These are phyloP conservation scores for Eledona agricola DNA, from an alignment of 2,888 invertebrate species.

Conservation along the genomic window DNA sequence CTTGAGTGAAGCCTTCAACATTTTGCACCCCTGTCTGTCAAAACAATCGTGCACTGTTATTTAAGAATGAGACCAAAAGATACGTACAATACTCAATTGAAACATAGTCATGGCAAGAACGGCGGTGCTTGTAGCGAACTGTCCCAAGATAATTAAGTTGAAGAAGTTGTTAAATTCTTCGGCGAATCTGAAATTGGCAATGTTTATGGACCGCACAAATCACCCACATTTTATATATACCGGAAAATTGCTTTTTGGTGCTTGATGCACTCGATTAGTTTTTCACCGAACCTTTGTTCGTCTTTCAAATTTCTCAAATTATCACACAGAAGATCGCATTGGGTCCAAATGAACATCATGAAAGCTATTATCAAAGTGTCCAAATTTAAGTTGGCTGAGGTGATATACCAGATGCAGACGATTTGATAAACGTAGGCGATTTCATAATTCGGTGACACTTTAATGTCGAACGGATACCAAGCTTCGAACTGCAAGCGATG, in stretches of 20 bases:
- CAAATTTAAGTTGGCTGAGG: slow-evolving; percentile 25
- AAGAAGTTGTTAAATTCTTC: slow-evolving; percentile 24
- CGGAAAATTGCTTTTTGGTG: slow-evolving; percentile 12
- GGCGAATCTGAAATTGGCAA: slow-evolving; percentile 26
- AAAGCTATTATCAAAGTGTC: slow-evolving; percentile 25
- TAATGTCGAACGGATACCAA: slow-evolving; percentile 30
- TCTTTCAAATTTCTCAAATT: slow-evolving; percentile 5
- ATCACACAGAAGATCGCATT: slow-evolving; percentile 12
- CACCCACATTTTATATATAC: slow-evolving; percentile 2
- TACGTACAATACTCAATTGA: slow-evolving; percentile 25
- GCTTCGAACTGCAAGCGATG: slow-evolving; percentile 9
- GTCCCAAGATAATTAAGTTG: slow-evolving; percentile 24
- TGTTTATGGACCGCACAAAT: too few species aligned
- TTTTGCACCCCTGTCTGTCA: slow-evolving; percentile 18
- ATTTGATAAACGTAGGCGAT: slow-evolving; percentile 28
- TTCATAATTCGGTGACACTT: slow-evolving; percentile 22
- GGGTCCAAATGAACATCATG: slow-evolving; percentile 8
- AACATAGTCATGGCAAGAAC: slow-evolving; percentile 25
- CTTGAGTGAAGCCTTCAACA: slow-evolving; percentile 20
- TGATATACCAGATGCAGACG: slow-evolving; percentile 25
- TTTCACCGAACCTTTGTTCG: not conserved
- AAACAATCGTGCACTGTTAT: too few species aligned
- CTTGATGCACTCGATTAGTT: slow-evolving; percentile 8
- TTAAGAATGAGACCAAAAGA: too few species aligned
- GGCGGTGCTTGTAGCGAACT: slow-evolving; percentile 19